A percentile compares a stretch with the other conserved stretches of the same genome.
Evolutionary conservation across 2,113 vertebrate genomes (phyloP).

Genomic region (Otis tarda): DNA sequence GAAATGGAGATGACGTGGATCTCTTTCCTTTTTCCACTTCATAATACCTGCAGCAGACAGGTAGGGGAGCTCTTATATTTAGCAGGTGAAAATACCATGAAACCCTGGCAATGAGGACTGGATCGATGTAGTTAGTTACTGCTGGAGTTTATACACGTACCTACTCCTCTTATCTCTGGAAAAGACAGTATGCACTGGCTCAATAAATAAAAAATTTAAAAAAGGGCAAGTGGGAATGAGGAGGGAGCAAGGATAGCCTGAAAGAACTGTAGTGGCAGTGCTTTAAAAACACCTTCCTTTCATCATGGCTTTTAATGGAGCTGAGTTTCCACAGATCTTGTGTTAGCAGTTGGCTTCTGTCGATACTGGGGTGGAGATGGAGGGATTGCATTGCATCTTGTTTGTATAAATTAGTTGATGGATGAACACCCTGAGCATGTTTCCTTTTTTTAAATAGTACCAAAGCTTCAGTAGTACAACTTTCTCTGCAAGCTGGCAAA

Average conservation of each 20-base stretch:
- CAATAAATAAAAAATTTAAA: neutral
- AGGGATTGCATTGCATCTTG: neutral
- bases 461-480: neutral
- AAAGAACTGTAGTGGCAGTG: neutral
- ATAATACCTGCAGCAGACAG: slow-evolving; percentile 13
- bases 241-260: neutral
- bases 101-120: neutral
- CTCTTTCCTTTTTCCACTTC: neutral
- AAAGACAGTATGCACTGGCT: neutral
- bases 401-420: slow-evolving; percentile 22
- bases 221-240: neutral
- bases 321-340: neutral
- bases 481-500: neutral
- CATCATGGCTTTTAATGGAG: neutral
- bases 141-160: neutral
- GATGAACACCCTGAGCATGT: neutral
- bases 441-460: slow-evolving; percentile 40
- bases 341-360: neutral
- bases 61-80: slow-evolving; percentile 23
- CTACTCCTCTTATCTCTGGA: neutral
- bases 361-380: neutral
- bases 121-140: neutral
- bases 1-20: neutral
- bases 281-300: neutral
- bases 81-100: neutral